A percentile compares a stretch with the other conserved stretches of the same genome.
Conservation (phyloP, 2,113 vertebrate genomes). For the Sphaerodactylus townsendi region DNA sequence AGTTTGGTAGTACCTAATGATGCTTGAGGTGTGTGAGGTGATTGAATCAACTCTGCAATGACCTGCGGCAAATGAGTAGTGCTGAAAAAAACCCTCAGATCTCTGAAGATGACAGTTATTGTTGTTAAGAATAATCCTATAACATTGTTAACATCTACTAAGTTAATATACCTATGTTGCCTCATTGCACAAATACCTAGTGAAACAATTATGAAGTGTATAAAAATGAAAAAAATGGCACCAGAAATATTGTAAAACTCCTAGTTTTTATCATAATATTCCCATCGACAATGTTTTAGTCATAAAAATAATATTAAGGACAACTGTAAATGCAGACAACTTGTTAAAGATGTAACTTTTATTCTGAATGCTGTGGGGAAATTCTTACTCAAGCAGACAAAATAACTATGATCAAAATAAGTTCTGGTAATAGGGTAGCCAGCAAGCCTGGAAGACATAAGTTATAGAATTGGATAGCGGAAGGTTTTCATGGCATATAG, state of each 20-base stretch:
- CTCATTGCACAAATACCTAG: slow-evolving; percentile 3
- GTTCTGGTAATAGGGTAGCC: neutral
- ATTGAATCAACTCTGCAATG: neutral
- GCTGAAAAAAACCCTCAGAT: neutral
- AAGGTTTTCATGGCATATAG: too few relatives aligned
- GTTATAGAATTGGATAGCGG: too few relatives aligned
- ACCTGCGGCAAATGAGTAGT: neutral
- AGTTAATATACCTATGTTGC: neutral
- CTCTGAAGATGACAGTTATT: neutral
- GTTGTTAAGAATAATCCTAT: neutral
- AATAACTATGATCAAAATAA: neutral
- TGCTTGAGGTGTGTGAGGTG: neutral
- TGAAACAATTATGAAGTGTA: slow-evolving; percentile 18
- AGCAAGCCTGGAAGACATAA: too few relatives aligned
- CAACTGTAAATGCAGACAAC: neutral
- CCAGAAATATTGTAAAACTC: slow-evolving; percentile 30
- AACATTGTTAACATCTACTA: neutral
- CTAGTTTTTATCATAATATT: slow-evolving; percentile 45
- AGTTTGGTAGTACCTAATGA: neutral
- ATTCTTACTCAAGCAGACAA: neutral
- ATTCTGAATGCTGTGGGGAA: neutral
- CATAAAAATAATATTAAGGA: slow-evolving; percentile 10
- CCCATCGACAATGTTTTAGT: slow-evolving; percentile 57
- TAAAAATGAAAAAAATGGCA: slow-evolving; percentile 28
- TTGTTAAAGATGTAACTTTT: neutral